These are phyloP conservation scores for Todiramphus chloris DNA, from an alignment of 2,113 vertebrate genomes.

Conservation along the genomic window DNA sequence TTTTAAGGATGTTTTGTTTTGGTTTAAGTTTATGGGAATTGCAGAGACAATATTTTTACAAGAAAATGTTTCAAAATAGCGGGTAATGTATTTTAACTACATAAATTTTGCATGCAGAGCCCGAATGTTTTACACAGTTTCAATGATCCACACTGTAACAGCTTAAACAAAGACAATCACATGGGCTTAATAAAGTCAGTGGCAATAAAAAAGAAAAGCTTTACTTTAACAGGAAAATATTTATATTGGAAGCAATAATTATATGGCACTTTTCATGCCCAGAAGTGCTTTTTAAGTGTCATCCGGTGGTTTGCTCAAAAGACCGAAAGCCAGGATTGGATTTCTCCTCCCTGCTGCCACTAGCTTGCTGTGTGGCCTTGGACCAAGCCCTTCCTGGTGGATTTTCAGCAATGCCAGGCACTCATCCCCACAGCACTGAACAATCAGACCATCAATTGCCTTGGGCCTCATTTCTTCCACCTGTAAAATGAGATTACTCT, in stretches of 20 bases:
- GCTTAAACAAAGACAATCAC: constrained; percentile 60
- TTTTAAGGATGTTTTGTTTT: not conserved
- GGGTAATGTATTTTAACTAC: not conserved
- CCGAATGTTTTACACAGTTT: constrained; percentile 14
- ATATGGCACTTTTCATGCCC: constrained; percentile 33
- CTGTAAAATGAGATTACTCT: not conserved
- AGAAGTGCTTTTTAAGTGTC: constrained; percentile 58
- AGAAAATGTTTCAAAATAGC: constrained; percentile 5
- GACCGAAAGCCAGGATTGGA: not conserved
- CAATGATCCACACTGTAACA: not conserved
- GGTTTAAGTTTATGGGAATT: not conserved
- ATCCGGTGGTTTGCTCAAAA: constrained; percentile 24
- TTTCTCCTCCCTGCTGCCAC: constrained; percentile 20
- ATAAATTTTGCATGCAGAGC: not conserved
- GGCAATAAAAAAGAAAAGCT: constrained; percentile 59
- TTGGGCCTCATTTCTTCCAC: not conserved
- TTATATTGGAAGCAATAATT: constrained; percentile 63
- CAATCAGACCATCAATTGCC: not conserved
- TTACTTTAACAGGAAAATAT: constrained; percentile 63
- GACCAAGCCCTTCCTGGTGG: not conserved
- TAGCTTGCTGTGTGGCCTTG: constrained; percentile 30
- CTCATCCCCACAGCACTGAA: not conserved
- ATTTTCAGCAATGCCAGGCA: not conserved
- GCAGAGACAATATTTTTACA: not conserved
- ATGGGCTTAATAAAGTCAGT: constrained; percentile 63